phyloP scores from a whole-genome alignment of 2,888 invertebrate genomes.

The Drosophila borealis region DNA sequence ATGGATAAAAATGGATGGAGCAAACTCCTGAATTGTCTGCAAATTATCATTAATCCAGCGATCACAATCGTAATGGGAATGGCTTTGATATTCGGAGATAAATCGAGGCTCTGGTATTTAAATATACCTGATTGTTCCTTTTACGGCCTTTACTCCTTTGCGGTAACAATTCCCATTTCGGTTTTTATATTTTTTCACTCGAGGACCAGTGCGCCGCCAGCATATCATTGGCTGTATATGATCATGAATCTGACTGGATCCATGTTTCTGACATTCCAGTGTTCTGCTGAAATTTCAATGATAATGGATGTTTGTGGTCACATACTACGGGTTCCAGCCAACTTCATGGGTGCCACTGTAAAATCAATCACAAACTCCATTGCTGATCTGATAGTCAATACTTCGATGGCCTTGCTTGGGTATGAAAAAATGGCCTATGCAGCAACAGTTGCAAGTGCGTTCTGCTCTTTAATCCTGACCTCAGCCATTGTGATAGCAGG shows the following conservation, averaged over 20 bases:
- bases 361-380: slow-evolving; percentile 16
- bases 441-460: slow-evolving; percentile 33
- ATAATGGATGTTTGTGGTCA: neutral
- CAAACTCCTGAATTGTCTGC: neutral
- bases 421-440: slow-evolving; percentile 50
- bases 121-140: neutral
- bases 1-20: neutral
- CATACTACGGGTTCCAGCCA: slow-evolving; percentile 7
- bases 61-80: neutral
- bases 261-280: neutral
- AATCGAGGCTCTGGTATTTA: neutral
- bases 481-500: slow-evolving; percentile 13
- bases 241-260: neutral
- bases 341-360: slow-evolving; percentile 45
- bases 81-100: neutral
- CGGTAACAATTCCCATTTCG: neutral
- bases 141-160: neutral
- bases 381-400: slow-evolving; percentile 32
- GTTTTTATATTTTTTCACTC: neutral
- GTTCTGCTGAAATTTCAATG: neutral
- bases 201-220: neutral
- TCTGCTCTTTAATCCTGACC: slow-evolving; percentile 27
- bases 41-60: neutral
- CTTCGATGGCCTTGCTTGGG: slow-evolving; percentile 41
- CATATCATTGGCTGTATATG: neutral